Conservation (phyloP, 2,113 vertebrate genomes). For the Rallus limicola region DNA sequence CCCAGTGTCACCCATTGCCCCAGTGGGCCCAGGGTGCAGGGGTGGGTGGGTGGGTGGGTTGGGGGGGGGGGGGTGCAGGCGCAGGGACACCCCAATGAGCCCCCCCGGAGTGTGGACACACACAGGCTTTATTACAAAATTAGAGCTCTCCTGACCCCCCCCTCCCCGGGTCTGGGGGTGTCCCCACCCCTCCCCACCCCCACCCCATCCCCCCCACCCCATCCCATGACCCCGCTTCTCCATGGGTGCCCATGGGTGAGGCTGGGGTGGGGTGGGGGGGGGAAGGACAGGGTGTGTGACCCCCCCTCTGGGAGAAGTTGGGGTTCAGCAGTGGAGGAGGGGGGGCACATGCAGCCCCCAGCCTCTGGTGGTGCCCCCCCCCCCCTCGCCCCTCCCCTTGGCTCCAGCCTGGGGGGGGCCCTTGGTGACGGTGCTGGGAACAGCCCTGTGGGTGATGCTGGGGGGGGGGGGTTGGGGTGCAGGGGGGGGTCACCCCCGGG, state of each 20-base stretch:
- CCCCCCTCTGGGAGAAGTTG: neutral
- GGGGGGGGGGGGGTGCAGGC: neutral
- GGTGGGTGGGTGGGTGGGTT: no score
- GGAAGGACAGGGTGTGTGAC: no score
- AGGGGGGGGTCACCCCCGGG: conserved; percentile 49
- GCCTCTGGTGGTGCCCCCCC: neutral
- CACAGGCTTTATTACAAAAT: conserved; percentile 14
- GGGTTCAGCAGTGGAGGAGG: neutral
- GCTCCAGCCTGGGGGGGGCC: neutral
- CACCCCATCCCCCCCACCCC: no score
- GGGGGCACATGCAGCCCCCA: neutral
- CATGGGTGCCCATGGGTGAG: neutral
- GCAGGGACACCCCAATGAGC: neutral
- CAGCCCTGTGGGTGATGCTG: neutral
- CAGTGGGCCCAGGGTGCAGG: neutral
- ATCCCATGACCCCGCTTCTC: neutral
- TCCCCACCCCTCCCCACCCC: neutral
- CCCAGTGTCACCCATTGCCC: neutral
- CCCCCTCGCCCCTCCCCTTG: no score
- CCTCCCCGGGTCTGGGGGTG: neutral
- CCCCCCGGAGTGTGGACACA: neutral
- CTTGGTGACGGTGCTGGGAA: no score
- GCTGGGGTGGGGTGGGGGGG: no score
- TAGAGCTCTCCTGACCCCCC: neutral
- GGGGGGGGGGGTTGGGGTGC: neutral